Conservation (phyloP, 2,113 vertebrate species). For the Oryzias curvinotus region DNA sequence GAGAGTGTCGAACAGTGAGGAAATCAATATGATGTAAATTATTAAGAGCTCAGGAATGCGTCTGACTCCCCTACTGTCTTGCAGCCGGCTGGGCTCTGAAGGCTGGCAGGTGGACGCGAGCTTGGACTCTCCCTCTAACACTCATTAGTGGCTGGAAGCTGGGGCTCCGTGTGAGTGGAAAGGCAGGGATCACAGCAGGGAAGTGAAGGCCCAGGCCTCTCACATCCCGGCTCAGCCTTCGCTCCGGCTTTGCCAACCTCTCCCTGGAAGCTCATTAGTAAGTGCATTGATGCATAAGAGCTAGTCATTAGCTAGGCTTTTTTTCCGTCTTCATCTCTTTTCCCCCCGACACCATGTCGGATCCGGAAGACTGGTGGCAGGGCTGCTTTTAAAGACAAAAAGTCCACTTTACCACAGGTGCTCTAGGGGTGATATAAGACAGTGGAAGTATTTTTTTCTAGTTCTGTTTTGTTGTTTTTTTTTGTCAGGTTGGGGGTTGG, state of each 20-base stretch:
- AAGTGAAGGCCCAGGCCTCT: slow-evolving; percentile 96
- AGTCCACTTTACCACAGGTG: slow-evolving; percentile 64
- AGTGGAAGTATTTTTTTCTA: slow-evolving; percentile 28
- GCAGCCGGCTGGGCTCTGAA: slow-evolving; percentile 83
- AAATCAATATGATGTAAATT: slow-evolving; percentile 97
- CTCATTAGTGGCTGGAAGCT: slow-evolving; percentile 94
- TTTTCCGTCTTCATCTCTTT: slow-evolving; percentile 72
- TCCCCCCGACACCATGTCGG: slow-evolving; percentile 88
- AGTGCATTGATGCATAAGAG: slow-evolving; percentile 99
- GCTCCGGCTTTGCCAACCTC: slow-evolving; percentile 93
- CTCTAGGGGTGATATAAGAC: slow-evolving; percentile 59
- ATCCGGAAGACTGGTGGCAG: slow-evolving; percentile 93
- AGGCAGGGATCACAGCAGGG: slow-evolving; percentile 98
- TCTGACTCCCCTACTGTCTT: slow-evolving; percentile 88
- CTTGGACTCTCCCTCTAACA: slow-evolving; percentile 88
- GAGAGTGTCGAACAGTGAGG: slow-evolving; percentile 80
- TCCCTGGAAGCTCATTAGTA: slow-evolving; percentile 99
- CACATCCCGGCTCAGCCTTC: slow-evolving; percentile 93
- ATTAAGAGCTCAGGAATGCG: slow-evolving; percentile 92
- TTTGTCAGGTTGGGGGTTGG: slow-evolving; percentile 20
- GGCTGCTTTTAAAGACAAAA: slow-evolving; percentile 64
- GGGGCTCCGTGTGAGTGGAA: slow-evolving; percentile 94
- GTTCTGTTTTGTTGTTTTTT: slow-evolving; percentile 30
- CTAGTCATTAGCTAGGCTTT: slow-evolving; percentile 98
- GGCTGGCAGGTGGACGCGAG: slow-evolving; percentile 92